A percentile compares a stretch with the other conserved stretches of the same genome.
These are phyloP conservation scores for Portevinia maculata DNA, from an alignment of 2,888 invertebrate genomes.

Conservation along the genomic window DNA sequence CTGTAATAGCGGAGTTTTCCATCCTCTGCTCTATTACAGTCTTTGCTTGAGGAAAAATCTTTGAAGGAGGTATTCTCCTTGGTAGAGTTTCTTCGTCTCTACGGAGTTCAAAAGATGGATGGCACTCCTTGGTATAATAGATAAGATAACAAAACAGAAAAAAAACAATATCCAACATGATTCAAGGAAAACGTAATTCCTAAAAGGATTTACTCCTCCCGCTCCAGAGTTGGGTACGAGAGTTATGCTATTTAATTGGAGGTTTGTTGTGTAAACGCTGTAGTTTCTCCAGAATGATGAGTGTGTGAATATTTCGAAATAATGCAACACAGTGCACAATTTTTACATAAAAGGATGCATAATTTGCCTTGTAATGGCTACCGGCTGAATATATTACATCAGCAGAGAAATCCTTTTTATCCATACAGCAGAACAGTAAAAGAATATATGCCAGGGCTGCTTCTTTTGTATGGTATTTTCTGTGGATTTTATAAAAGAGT, in stretches of 20 bases:
- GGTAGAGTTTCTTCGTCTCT: slow-evolving; percentile 27
- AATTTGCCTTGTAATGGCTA: slow-evolving; percentile 66
- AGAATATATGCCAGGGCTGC: slow-evolving; percentile 38
- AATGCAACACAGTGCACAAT: slow-evolving; percentile 52
- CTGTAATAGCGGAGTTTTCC: slow-evolving; percentile 25
- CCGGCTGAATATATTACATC: slow-evolving; percentile 22
- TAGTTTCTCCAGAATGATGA: slow-evolving; percentile 43
- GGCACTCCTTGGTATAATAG: slow-evolving; percentile 65
- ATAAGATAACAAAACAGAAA: slow-evolving; percentile 52
- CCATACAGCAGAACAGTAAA: slow-evolving; percentile 31
- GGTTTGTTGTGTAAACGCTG: slow-evolving; percentile 40
- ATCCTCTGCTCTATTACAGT: slow-evolving; percentile 9
- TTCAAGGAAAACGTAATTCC: slow-evolving; percentile 60
- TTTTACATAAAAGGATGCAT: slow-evolving; percentile 68
- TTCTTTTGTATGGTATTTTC: slow-evolving; percentile 41
- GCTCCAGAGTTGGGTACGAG: not conserved
- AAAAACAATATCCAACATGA: slow-evolving; percentile 21
- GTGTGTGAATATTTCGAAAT: slow-evolving; percentile 42
- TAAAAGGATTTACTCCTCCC: slow-evolving; percentile 57
- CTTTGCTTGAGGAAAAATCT: slow-evolving; percentile 38
- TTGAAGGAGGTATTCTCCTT: slow-evolving; percentile 1
- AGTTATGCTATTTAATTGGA: slow-evolving; percentile 65
- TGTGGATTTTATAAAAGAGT: slow-evolving; percentile 51
- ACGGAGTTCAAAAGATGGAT: slow-evolving; percentile 61
- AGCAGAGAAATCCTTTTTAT: slow-evolving; percentile 29